Base-by-base conservation (phyloP, 64 coral and sea anemone species). In the Acropora tenuis region DNA sequence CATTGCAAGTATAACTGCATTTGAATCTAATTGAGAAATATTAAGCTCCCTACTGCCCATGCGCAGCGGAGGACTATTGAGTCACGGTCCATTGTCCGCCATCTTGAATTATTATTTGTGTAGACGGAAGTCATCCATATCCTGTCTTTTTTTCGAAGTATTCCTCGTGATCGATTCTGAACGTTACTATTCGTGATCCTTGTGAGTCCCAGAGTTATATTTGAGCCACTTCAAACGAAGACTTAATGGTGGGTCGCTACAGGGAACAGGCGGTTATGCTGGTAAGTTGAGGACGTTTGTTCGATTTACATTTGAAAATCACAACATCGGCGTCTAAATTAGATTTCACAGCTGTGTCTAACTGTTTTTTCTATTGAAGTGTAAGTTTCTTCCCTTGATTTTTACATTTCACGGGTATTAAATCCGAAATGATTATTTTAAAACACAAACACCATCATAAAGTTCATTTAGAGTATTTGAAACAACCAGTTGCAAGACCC, bases 221-320 rank as follows among this genome's bases (percentile, higher is more conserved):
- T 43, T 71, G 61, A 72, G 61, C 16, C 43, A 18, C 16, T 72
- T 71, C 2, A n/a, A 66, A 67, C 45, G 65, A 85, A 45, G 59
- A 20, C 71, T 85, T 46, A 41, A 85, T 85, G 82, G 82, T 85
- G 82, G 82, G 82, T 10, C 82, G 61, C 69, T 63, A 71, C 66
- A 41, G 65, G 18, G 82, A 85, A 49, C 63, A 85, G 49, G 82
- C 82, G 82, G 82, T 85, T 47, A 72, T 85, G 82, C 82, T 85
- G 82, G 82, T 85, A 71, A 71, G 82, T 66, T 44, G 6, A 20
- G 6, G 13, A 16, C 8, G 12, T 43, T 68, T 67, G 41, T 30
- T 30, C 30, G 30, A 30, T 30, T 30, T 30, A 30, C 30, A 30
- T 30, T 30, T 61, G n/a, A 60, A 66, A 66, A 85, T 8, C 60